Evolutionary conservation across 2,113 vertebrate species (phyloP), one percentile per base, ranked within the genome.

Genomic region (Hylia prasina): DNA sequence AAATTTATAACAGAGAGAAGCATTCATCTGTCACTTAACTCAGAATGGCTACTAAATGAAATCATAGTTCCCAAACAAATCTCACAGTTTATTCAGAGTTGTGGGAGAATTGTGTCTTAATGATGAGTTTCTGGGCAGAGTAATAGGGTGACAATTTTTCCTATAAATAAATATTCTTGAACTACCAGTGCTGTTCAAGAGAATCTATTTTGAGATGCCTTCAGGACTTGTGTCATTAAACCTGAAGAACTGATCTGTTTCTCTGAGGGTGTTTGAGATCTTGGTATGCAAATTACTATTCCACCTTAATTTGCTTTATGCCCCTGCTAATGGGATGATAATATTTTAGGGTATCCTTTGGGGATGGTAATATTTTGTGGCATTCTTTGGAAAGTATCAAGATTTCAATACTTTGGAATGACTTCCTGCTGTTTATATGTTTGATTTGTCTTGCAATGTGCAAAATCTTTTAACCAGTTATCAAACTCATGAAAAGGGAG

Each of bases 401-500:
- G 21, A 79, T 82, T 65, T 84, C 50, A 69, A 86, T 68, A 57
- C 15, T 82, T 61, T 37, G 50, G 56, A 89, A 72, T 53, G 10
- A 61, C 27, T 82, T 94, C 58, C 60, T 91, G 63, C 42, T 69
- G 31, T 81, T 77, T 11, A 25, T 56, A 23, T 54, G 12, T 48
- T 75, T 78, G 72, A 63, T 81, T 82, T 78, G 33, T 81, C 69
- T 83, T 22, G 37, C 50, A 82, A 58, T 7, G 23, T 94, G 95
- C 23, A 48, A 91, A 93, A 92, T 61, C 30, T 77, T 94, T 61
- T 76, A 91, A 92, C 81, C 54, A 68, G 73, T 10, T 19, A 83
- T 57, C n/a, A 80, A 76, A 54, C 61, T 95, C n/a, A 45, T 37
- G 86, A 47, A 96, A 95, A 93, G n/a, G 69, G 76, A 89, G 94